Evolutionary conservation across 2,888 invertebrate genomes (phyloP).

Genomic region (Meliscaeva auricollis): DNA sequence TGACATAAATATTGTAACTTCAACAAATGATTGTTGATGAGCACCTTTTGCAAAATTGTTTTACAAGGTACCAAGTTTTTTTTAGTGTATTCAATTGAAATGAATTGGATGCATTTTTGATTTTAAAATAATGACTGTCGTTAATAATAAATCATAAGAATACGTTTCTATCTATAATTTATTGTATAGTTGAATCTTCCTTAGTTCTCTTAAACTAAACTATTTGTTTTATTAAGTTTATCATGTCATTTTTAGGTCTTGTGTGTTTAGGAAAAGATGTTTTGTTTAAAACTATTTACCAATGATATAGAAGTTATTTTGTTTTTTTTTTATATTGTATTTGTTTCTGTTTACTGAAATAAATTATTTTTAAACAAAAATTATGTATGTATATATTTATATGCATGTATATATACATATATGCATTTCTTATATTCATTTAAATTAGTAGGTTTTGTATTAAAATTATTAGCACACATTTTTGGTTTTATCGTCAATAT

Average conservation of each 20-base stretch:
- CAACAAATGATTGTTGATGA: too few relatives aligned
- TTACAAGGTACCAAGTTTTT: background rate
- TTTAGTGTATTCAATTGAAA: background rate
- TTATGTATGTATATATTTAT: conserved; percentile 19
- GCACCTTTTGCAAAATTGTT: background rate
- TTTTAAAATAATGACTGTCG: conserved; percentile 19
- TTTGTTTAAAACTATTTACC: conserved; percentile 59
- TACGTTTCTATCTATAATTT: conserved; percentile 65
- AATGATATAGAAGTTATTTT: conserved; percentile 40
- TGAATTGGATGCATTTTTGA: background rate
- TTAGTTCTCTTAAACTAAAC: conserved; percentile 49
- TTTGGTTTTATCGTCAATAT: conserved; percentile 31
- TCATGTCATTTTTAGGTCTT: conserved; percentile 23
- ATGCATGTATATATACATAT: conserved; percentile 47
- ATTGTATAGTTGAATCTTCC: conserved; percentile 48
- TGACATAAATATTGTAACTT: too few relatives aligned
- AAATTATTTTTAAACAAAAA: conserved; percentile 18
- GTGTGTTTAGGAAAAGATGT: conserved; percentile 57
- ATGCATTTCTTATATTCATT: conserved; percentile 39
- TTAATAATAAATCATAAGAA: conserved; percentile 66
- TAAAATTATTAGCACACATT: conserved; percentile 59
- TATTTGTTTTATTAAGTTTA: conserved; percentile 41
- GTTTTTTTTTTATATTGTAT: conserved; percentile 15
- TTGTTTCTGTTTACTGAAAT: background rate
- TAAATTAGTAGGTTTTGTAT: conserved; percentile 54